Conservation (phyloP, 2,113 vertebrate species). For the Istiophorus platypterus region DNA sequence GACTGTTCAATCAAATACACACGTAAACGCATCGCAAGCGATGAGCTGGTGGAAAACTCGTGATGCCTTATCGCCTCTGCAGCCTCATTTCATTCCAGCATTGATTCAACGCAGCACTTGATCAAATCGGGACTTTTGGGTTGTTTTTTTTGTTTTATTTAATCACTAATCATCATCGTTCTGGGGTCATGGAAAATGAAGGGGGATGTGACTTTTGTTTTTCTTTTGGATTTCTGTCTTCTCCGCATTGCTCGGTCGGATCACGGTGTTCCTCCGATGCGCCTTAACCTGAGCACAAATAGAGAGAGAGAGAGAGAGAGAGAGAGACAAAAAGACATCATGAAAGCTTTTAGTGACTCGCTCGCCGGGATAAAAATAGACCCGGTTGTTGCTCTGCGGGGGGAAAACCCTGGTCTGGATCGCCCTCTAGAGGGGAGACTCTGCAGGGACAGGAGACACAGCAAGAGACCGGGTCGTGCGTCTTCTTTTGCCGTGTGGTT, state of each 20-base stretch:
- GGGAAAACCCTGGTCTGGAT: constrained; percentile 64
- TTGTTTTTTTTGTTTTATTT: no score
- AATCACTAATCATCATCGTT: not conserved
- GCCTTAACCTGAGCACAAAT: constrained; percentile 33
- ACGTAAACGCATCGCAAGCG: not conserved
- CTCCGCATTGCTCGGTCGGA: not conserved
- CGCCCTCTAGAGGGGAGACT: constrained; percentile 66
- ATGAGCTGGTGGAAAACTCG: not conserved
- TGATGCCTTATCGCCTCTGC: not conserved
- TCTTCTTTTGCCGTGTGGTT: not conserved
- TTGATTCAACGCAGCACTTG: not conserved
- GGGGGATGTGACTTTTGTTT: no score
- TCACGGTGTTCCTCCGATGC: constrained; percentile 15
- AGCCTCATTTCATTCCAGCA: not conserved
- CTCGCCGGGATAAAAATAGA: constrained; percentile 77
- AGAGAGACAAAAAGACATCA: constrained; percentile 70
- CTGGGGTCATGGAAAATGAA: not conserved
- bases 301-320: constrained; percentile 71
- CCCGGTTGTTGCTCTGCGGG: constrained; percentile 30
- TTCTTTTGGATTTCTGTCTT: not conserved
- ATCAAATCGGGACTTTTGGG: no score
- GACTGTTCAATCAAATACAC: not conserved
- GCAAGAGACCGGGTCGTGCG: no score
- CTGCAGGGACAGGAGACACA: constrained; percentile 26
- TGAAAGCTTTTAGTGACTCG: constrained; percentile 70